Conservation (phyloP, 1,140 invertebrate genomes). For the Paracyclopina nana region DNA sequence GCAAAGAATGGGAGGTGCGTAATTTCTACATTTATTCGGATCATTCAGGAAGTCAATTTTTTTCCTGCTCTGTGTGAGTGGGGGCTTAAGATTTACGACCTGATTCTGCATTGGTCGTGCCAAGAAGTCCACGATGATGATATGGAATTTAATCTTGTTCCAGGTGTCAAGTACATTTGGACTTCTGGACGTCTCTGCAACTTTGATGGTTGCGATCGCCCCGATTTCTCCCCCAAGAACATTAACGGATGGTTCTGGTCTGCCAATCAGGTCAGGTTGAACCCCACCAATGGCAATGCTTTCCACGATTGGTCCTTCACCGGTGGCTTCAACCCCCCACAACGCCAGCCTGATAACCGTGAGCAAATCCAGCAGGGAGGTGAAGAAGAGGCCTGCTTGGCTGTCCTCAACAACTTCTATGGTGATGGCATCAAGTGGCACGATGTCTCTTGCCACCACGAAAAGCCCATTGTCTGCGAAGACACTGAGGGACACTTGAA, state of each 20-base stretch:
- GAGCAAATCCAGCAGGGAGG: constrained; percentile 39
- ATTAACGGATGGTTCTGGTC: constrained; percentile 87
- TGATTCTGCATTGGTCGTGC: no score
- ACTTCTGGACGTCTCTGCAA: constrained; percentile 76
- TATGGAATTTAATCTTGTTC: constrained; percentile 24
- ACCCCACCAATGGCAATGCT: constrained; percentile 48
- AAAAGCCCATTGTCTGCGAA: constrained; percentile 60
- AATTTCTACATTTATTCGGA: no score
- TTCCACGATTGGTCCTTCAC: constrained; percentile 36
- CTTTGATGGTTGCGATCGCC: constrained; percentile 67
- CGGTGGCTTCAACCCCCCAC: constrained; percentile 46
- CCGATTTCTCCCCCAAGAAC: constrained; percentile 65
- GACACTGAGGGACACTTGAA: constrained; percentile 74
- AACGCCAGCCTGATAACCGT: constrained; percentile 66
- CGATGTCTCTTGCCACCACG: constrained; percentile 61
- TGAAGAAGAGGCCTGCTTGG: constrained; percentile 62
- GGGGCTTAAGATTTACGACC: no score
- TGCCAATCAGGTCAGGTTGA: constrained; percentile 67
- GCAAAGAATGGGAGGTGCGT: constrained; percentile 17
- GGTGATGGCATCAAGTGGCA: constrained; percentile 69
- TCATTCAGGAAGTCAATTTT: no score
- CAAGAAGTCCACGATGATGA: no score
- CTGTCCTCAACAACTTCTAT: constrained; percentile 60
- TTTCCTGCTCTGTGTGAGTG: no score
- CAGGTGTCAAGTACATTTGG: constrained; percentile 47